phyloP scores from a whole-genome alignment of 35 echinoderm and acorn worm genomes.

The Holothuria glaberrima region DNA sequence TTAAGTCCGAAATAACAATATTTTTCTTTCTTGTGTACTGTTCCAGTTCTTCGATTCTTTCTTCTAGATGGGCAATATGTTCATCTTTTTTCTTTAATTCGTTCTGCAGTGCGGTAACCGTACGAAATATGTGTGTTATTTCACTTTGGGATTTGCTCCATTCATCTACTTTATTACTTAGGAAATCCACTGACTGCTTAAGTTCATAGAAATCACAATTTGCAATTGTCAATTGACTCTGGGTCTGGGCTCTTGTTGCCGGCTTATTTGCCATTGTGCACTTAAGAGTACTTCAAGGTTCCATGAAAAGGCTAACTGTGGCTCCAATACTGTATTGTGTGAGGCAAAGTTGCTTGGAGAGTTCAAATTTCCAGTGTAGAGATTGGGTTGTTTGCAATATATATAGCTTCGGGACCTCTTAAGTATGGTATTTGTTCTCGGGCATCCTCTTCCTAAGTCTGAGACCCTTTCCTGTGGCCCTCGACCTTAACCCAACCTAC shows the following conservation, averaged over 20 bases:
- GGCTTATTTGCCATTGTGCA: background rate
- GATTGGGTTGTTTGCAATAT: too few relatives aligned
- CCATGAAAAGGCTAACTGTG: background rate
- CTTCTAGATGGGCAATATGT: conserved; percentile 17
- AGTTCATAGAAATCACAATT: background rate
- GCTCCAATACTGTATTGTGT: background rate
- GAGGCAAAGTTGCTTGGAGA: conserved; percentile 1
- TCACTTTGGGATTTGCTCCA: conserved; percentile 22
- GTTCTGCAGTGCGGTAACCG: background rate
- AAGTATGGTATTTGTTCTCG: too few relatives aligned
- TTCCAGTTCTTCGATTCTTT: conserved; percentile 2
- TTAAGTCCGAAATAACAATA: too few relatives aligned
- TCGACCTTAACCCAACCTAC: too few relatives aligned
- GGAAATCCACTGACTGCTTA: conserved; percentile 25
- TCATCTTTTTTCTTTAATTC: background rate
- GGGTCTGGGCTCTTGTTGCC: conserved; percentile 6
- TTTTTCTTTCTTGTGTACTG: background rate
- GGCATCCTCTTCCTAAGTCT: too few relatives aligned
- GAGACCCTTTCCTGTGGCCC: too few relatives aligned
- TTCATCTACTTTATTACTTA: conserved; percentile 5
- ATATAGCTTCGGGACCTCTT: too few relatives aligned
- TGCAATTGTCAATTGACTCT: conserved; percentile 18
- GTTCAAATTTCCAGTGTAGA: background rate
- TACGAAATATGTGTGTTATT: conserved; percentile 2
- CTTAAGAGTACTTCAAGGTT: background rate